These are phyloP conservation scores for Agonopterix heracliana DNA, from an alignment of 2,888 invertebrate species.

Conservation along the genomic window DNA sequence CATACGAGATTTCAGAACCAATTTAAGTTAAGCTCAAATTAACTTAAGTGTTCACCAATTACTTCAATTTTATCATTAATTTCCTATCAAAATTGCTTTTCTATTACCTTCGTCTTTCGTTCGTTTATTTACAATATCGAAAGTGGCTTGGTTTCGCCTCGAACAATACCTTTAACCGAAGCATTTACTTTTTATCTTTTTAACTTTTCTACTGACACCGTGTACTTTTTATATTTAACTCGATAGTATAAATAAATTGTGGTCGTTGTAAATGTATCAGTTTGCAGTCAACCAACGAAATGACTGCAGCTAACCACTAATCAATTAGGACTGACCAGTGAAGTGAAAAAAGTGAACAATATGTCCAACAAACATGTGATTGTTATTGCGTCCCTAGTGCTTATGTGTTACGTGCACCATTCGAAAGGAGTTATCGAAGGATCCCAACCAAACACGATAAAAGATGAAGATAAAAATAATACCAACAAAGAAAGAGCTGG, in stretches of 20 bases:
- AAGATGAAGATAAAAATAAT: constrained; percentile 19
- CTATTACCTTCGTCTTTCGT: too few relatives aligned
- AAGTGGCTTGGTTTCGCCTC: constrained; percentile 39
- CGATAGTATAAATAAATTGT: constrained; percentile 58
- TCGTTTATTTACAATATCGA: constrained; percentile 25
- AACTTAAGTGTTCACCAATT: too few relatives aligned
- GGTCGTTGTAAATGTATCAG: constrained; percentile 40
- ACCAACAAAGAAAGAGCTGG: constrained; percentile 42
- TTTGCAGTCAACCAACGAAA: constrained; percentile 42
- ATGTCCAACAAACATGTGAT: constrained; percentile 47
- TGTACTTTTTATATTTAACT: constrained; percentile 40
- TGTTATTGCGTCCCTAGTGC: constrained; percentile 30
- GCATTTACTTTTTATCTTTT: constrained; percentile 38
- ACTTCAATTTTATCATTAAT: too few relatives aligned
- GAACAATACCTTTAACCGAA: constrained; percentile 41
- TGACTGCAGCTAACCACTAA: constrained; percentile 26
- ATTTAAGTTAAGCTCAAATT: too few relatives aligned
- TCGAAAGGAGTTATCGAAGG: constrained; percentile 47
- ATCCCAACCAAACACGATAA: constrained; percentile 35
- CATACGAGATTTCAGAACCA: too few relatives aligned
- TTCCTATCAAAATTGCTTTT: too few relatives aligned
- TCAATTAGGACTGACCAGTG: constrained; percentile 15
- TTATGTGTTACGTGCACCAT: constrained; percentile 32
- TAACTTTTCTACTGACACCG: constrained; percentile 35
- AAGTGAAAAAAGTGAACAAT: constrained; percentile 37